Conservation (phyloP, 1,140 invertebrate species). For the Thaumatotibia leucotreta region DNA sequence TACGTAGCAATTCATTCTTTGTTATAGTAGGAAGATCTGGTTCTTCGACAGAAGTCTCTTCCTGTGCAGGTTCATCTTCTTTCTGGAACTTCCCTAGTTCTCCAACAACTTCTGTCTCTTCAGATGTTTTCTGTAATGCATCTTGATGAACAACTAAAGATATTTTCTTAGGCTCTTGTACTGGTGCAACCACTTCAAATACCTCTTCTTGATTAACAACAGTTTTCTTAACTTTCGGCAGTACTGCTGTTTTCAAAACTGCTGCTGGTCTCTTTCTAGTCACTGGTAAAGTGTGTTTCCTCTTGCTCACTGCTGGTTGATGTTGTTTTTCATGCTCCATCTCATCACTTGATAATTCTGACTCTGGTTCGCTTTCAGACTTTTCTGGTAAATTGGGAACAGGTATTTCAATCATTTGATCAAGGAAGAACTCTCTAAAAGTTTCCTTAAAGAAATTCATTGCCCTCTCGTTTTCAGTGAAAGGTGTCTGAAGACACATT, state of each 20-base stretch:
- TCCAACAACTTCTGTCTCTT: constrained; percentile 51
- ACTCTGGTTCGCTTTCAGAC: constrained; percentile 80
- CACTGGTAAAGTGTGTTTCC: constrained; percentile 77
- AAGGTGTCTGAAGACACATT: constrained; percentile 94
- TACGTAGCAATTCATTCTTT: constrained; percentile 81
- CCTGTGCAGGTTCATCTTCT: constrained; percentile 39
- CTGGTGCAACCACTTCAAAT: constrained; percentile 78
- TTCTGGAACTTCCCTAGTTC: constrained; percentile 64
- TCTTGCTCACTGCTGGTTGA: constrained; percentile 76
- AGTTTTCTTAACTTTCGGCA: constrained; percentile 61
- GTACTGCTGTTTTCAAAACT: constrained; percentile 47
- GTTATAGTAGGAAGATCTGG: constrained; percentile 78
- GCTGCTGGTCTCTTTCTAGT: constrained; percentile 81
- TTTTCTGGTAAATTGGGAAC: constrained; percentile 17
- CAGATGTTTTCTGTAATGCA: constrained; percentile 47
- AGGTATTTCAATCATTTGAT: constrained; percentile 30
- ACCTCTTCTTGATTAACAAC: constrained; percentile 78
- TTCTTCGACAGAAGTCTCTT: constrained; percentile 30
- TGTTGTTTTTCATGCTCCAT: constrained; percentile 60
- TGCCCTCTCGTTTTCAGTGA: constrained; percentile 78
- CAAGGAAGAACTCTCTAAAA: constrained; percentile 47
- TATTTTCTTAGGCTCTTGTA: constrained; percentile 79
- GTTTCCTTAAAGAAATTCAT: constrained; percentile 66
- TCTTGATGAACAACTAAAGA: constrained; percentile 78
- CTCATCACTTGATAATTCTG: constrained; percentile 87